Evolutionary conservation across 2,797 vertebrate species (phyloP).

Genomic region (Leptatherina wallacei): DNA sequence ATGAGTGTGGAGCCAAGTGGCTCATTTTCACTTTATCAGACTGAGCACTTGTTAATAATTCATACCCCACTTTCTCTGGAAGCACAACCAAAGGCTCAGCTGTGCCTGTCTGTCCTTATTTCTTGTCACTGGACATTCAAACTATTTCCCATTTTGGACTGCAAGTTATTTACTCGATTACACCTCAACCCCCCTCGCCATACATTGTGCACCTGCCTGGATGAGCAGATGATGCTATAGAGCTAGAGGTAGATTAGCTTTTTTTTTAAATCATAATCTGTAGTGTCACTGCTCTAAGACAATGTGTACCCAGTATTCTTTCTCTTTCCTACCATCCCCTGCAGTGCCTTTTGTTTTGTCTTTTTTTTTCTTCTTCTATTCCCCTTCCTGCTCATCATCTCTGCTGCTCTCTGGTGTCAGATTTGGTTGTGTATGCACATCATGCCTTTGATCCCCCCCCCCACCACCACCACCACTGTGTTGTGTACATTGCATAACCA

Average conservation of each 20-base stretch:
- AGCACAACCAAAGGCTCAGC: conserved; percentile 61
- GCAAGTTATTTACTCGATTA: conserved; percentile 61
- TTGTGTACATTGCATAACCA: conserved; percentile 77
- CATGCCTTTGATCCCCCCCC: conserved; percentile 65
- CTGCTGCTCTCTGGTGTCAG: conserved; percentile 55
- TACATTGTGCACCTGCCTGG: conserved; percentile 58
- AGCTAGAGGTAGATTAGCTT: conserved; percentile 40
- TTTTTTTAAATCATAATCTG: conserved; percentile 19
- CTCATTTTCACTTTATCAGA: conserved; percentile 65
- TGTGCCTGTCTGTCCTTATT: conserved; percentile 59
- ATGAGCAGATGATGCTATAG: conserved; percentile 54
- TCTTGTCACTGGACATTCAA: conserved; percentile 56
- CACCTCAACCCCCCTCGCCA: conserved; percentile 10
- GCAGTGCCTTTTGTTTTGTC: conserved; percentile 48
- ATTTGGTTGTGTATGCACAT: conserved; percentile 65
- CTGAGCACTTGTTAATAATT: conserved; percentile 74
- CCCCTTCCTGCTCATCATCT: conserved; percentile 40
- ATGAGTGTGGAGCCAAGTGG: conserved; percentile 40
- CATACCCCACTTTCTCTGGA: conserved; percentile 60
- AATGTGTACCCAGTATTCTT: conserved; percentile 43
- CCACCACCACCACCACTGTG: conserved; percentile 38
- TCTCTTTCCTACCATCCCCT: conserved; percentile 34
- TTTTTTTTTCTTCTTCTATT: conserved; percentile 21
- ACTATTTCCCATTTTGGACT: conserved; percentile 54
- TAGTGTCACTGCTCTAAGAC: conserved; percentile 40